Evolutionary conservation across 2,113 vertebrate species (phyloP).

Genomic region (Mixornis gularis): DNA sequence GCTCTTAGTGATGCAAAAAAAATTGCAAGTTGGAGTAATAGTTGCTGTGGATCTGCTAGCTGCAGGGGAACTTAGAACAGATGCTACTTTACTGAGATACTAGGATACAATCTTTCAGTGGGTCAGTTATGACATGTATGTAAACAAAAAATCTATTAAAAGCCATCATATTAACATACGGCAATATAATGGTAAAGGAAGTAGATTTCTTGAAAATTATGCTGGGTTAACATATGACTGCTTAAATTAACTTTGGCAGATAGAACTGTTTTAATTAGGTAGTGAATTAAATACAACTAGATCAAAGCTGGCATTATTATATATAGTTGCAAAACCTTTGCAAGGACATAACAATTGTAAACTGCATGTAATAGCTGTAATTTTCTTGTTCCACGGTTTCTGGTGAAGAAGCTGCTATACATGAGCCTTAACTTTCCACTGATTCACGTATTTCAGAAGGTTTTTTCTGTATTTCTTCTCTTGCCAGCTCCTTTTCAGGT

Average conservation of each 20-base stretch:
- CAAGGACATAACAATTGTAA: neutral
- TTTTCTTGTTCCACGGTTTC: neutral
- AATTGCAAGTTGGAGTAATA: neutral
- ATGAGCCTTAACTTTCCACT: neutral
- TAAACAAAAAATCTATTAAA: conserved; percentile 14
- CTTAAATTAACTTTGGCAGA: conserved; percentile 23
- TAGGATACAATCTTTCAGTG: neutral
- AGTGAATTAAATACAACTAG: neutral
- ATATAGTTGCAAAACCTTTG: conserved; percentile 2
- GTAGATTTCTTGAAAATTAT: conserved; percentile 8
- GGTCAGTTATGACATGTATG: neutral
- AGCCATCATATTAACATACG: neutral
- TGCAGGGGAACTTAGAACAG: neutral
- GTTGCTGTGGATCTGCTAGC: neutral
- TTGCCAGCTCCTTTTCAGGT: neutral
- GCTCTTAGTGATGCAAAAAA: neutral
- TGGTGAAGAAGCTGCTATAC: neutral
- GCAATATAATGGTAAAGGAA: neutral
- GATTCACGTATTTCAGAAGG: neutral
- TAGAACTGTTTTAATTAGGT: neutral
- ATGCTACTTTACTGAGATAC: neutral
- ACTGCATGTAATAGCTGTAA: neutral
- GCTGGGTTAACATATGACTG: neutral
- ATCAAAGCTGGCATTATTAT: conserved; percentile 1
- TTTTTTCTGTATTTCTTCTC: neutral